Evolutionary conservation across 2,797 vertebrate species (phyloP), one percentile per base, ranked within the genome.

Genomic region (Onychomys torridus): DNA sequence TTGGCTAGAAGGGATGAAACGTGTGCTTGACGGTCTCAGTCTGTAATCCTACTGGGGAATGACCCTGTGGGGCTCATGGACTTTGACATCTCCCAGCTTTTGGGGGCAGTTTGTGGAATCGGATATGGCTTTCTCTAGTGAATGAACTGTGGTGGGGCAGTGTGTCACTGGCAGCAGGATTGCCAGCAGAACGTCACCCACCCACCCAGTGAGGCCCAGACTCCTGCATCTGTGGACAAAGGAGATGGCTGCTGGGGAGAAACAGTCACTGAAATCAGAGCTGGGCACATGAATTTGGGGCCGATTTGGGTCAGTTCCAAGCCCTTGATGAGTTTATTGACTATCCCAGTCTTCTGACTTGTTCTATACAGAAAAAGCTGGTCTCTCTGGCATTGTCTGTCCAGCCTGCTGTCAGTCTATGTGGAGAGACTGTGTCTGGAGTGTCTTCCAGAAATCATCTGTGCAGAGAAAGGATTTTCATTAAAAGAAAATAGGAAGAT

Each of bases 301-400:
- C 23, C 8, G 2, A 8, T 71, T 40, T 73, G 49, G 55, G 27
- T 87, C 13, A 17, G 10, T 55, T 37, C 16, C 13, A 57, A 55
- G 40, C 77, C 82, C 43, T 92, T 93, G 65, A 81, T 83, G 67
- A 92, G 29, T 83, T 90, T 57, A 77, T 25, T 46, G 69, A 82
- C 16, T n/a, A 52, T 89, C 55, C 63, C 23, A 83, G 40, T 88
- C 37, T 78, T 93, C 32, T 93, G 65, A 82, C 79, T 92, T 86
- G 17, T 78, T 88, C 34, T 92, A 8, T 27, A 83, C 13, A 93
- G 40, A 46, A 89, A 77, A 90, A 16, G 9, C 61, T 92, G 52
- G 86, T 46, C 6, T 61, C 52, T 65, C 52, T 32, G 34, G 29
- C 43, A 16, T 89, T 91, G 43, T 46, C 37, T 86, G 19, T 46